These are phyloP conservation scores for Cosmia pyralina DNA, from an alignment of 2,888 invertebrate genomes.

Conservation along the genomic window DNA sequence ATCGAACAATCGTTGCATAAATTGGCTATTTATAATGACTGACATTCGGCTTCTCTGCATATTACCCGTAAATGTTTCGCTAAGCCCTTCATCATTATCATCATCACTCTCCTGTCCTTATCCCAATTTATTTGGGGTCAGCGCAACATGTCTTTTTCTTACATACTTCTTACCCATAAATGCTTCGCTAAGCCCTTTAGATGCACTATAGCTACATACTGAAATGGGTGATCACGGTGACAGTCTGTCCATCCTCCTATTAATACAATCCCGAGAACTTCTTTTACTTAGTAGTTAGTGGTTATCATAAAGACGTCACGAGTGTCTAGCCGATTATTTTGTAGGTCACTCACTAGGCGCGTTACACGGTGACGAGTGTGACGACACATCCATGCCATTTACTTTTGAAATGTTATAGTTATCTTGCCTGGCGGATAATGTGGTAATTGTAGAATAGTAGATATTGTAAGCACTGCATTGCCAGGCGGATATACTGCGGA, in stretches of 20 bases:
- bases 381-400: background rate
- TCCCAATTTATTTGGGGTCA: no score
- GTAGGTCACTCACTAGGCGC: slow-evolving; percentile 38
- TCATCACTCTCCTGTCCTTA: no score
- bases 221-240: background rate
- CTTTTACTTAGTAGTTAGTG: slow-evolving; percentile 23
- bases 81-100: background rate
- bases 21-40: background rate
- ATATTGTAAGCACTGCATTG: background rate
- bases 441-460: slow-evolving; percentile 6
- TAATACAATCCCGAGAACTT: background rate
- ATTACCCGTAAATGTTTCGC: background rate
- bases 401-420: slow-evolving; percentile 17
- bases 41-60: no score
- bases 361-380: slow-evolving; percentile 25
- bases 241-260: background rate
- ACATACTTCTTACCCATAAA: no score
- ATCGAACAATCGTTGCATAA: background rate
- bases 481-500: background rate
- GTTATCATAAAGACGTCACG: slow-evolving; percentile 23
- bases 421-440: slow-evolving; percentile 1
- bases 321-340: slow-evolving; percentile 33
- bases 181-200: background rate
- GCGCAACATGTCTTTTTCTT: no score
- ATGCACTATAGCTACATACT: background rate